Evolutionary conservation across 2,113 vertebrate species (phyloP).

Genomic region (Plotosus lineatus): DNA sequence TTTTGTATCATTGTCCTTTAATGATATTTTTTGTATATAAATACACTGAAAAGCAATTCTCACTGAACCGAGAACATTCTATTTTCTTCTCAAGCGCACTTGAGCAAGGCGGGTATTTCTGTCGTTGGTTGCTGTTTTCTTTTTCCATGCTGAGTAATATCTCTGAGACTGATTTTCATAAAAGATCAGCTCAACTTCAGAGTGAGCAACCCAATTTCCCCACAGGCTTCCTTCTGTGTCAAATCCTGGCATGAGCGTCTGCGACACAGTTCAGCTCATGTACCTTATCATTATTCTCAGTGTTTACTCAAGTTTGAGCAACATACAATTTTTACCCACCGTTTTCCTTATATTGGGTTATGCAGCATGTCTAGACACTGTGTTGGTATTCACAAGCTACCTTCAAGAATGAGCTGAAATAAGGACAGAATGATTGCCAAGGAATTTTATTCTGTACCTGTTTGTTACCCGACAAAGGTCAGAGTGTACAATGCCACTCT

Average conservation of each 20-base stretch:
- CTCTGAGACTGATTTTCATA: constrained; percentile 15
- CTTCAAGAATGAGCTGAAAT: too few species aligned
- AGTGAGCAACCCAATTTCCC: constrained; percentile 17
- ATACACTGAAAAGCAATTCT: background rate
- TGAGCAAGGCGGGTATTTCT: background rate
- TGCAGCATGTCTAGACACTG: too few species aligned
- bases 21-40: background rate
- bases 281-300: constrained; percentile 22
- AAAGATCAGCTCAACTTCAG: background rate
- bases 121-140: background rate
- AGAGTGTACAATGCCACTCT: too few species aligned
- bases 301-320: constrained; percentile 29
- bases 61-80: background rate
- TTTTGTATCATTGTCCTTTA: too few species aligned
- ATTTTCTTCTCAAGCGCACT: background rate
- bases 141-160: background rate
- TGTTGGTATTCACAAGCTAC: too few species aligned
- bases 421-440: too few species aligned
- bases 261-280: background rate
- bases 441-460: too few species aligned
- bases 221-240: background rate
- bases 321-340: background rate
- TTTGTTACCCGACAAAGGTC: too few species aligned
- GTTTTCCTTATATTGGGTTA: too few species aligned
- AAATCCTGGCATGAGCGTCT: constrained; percentile 17